phyloP scores from a whole-genome alignment of 2,113 vertebrate species.

The Rhea pennata region DNA sequence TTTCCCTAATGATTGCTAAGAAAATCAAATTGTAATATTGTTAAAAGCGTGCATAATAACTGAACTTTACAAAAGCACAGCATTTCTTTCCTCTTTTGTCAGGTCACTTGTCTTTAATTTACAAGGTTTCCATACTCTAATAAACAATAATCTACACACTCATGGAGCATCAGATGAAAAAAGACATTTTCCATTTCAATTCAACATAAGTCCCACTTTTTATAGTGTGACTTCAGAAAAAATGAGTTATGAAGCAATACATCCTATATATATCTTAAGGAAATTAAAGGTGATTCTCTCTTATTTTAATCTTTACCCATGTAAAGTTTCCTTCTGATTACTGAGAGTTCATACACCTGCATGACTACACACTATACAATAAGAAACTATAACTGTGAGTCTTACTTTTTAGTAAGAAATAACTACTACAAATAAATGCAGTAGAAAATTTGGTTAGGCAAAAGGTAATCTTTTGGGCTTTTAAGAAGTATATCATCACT shows the following conservation, averaged over 20 bases:
- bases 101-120: not conserved
- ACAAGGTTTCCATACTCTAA: not conserved
- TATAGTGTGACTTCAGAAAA: not conserved
- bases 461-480: not conserved
- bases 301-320: constrained; percentile 9
- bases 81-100: not conserved
- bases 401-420: not conserved
- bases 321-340: not conserved
- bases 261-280: not conserved
- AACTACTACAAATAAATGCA: not conserved
- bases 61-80: not conserved
- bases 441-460: not conserved
- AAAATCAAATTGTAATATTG: not conserved
- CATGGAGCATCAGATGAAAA: not conserved
- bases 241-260: not conserved
- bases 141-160: not conserved
- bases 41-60: not conserved
- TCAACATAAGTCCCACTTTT: not conserved
- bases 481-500: not conserved
- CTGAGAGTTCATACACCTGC: not conserved
- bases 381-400: not conserved
- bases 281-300: not conserved
- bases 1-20: not conserved
- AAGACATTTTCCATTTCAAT: not conserved
- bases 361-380: not conserved